Evolutionary conservation across 2,797 vertebrate species (phyloP).

Genomic region (Falco rusticolus): DNA sequence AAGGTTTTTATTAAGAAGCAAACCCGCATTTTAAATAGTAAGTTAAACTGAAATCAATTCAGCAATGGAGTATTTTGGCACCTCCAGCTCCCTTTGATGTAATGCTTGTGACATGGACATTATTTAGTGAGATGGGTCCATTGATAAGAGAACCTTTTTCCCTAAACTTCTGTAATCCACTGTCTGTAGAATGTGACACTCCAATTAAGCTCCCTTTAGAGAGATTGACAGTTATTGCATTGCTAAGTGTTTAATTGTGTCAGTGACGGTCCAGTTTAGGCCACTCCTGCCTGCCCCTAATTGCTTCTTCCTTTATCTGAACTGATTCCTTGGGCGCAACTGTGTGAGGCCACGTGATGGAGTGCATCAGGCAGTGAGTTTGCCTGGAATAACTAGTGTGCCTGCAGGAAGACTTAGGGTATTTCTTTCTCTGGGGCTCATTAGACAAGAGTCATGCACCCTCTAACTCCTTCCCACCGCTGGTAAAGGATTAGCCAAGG

Average conservation of each 20-base stretch:
- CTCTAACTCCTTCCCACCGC: neutral
- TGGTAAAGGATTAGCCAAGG: neutral
- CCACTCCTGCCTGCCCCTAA: neutral
- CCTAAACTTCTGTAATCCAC: neutral
- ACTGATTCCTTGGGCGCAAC: neutral
- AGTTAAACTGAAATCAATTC: constrained; percentile 34
- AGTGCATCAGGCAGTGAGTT: neutral
- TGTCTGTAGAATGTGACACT: constrained; percentile 2
- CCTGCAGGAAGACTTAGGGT: neutral
- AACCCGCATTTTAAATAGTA: constrained; percentile 21
- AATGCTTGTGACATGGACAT: constrained; percentile 3
- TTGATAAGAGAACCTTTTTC: neutral
- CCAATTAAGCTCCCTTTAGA: constrained; percentile 10
- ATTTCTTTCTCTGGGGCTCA: neutral
- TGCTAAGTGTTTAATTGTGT: neutral
- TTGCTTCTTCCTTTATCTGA: neutral
- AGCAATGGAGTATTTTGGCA: constrained; percentile 9
- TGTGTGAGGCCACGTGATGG: neutral
- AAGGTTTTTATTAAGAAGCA: neutral
- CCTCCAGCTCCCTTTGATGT: neutral
- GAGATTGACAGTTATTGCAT: neutral
- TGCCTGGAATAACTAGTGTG: neutral
- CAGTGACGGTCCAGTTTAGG: neutral
- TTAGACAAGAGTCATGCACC: neutral
- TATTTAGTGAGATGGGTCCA: constrained; percentile 13